phyloP scores from a whole-genome alignment of 2,797 vertebrate species.

The Galago senegalensis region DNA sequence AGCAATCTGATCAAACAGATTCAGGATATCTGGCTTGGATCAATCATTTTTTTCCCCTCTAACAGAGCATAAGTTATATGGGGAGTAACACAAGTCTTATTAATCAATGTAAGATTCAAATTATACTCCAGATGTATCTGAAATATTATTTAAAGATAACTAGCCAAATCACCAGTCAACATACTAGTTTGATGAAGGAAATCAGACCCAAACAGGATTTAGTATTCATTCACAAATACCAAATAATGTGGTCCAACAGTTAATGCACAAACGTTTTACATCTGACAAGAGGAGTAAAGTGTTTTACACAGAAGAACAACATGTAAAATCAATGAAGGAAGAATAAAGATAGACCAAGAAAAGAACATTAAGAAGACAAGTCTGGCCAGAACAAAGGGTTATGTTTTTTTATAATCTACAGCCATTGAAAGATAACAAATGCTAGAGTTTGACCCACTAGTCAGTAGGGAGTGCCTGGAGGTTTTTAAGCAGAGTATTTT shows the following conservation, averaged over 20 bases:
- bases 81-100: neutral
- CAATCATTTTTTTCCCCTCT: neutral
- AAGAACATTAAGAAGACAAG: neutral
- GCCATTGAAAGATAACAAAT: neutral
- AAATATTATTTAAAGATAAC: neutral
- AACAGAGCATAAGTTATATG: neutral
- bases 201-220: neutral
- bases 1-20: neutral
- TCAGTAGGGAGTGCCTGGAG: neutral
- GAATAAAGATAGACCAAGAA: neutral
- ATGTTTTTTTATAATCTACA: neutral
- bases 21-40: neutral
- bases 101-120: conserved; percentile 22
- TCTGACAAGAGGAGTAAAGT: neutral
- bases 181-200: neutral
- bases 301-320: neutral
- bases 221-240: neutral
- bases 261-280: neutral
- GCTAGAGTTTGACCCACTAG: neutral
- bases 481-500: neutral
- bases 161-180: neutral
- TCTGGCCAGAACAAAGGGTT: neutral
- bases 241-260: neutral
- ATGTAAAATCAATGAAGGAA: neutral
- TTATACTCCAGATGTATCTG: neutral